Conservation (phyloP, 2,888 invertebrate species). For the Scaptomyza polygonia region DNA sequence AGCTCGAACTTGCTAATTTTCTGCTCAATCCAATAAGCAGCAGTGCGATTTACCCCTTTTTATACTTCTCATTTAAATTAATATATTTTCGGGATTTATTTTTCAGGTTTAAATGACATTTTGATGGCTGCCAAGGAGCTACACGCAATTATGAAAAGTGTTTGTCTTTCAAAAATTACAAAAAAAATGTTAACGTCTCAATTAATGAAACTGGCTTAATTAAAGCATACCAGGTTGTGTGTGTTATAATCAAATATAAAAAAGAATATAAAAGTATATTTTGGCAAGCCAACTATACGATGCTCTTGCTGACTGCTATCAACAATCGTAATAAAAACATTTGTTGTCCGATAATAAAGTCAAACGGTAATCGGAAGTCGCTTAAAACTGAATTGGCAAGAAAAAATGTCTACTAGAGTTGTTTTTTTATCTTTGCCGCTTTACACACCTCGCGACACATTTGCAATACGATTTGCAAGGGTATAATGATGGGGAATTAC, state of each 20-base stretch:
- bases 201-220: slow-evolving; percentile 55
- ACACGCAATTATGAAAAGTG: slow-evolving; percentile 21
- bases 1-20: not conserved
- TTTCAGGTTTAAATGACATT: slow-evolving; percentile 1
- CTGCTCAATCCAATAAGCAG: slow-evolving; percentile 4
- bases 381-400: not conserved
- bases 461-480: not conserved
- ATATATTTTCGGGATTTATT: not conserved
- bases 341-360: not conserved
- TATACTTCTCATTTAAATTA: not conserved
- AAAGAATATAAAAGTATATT: not conserved
- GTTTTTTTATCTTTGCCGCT: not conserved
- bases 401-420: not conserved
- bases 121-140: slow-evolving; percentile 22
- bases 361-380: not conserved
- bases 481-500: slow-evolving; percentile 31
- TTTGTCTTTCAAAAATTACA: slow-evolving; percentile 45
- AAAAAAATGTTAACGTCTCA: slow-evolving; percentile 45
- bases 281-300: not conserved
- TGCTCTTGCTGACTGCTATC: not conserved
- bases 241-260: no score
- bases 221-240: slow-evolving; percentile 18
- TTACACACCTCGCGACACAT: not conserved
- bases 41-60: not conserved
- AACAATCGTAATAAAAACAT: not conserved